Evolutionary conservation across 2,888 invertebrate species (phyloP), one percentile per base, ranked within the genome.

Genomic region (Amaurobius ferox): DNA sequence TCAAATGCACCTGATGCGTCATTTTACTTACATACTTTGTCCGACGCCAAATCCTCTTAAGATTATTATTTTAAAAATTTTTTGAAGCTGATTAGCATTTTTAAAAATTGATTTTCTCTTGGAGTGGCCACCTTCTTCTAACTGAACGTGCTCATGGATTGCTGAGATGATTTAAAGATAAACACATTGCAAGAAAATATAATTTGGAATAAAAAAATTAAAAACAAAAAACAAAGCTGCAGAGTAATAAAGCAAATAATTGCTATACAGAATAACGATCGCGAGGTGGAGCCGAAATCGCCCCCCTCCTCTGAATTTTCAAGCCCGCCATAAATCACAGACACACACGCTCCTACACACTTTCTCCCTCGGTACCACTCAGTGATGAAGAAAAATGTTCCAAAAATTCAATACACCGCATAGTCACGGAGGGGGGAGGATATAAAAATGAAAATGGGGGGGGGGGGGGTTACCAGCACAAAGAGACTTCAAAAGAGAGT

Each of bases 331-430:
- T 85, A 85, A 85, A 85, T 85, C 81, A 85, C 78, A 78, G 66
- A 72, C 73, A 68, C 85, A 44, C 61, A 68, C 73, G 67, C 64
- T 64, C 68, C 61, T 70, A 86, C 86, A 71, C 66, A 86, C 86
- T 85, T 85, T 85, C 83, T 77, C 83, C 77, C 72, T 66, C 40
- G 39, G 19, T 73, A 55, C 80, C 40, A 23, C 70, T 48, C 81
- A 40, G n/a, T 77, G 83, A 85, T 85, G 83, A 85, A 85, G 83
- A 85, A 77, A 85, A 85, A 85, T 85, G 83, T 77, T 66, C 77
- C 66, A 55, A 85, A 85, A 85, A 85, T 78, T 85, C 77, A 85
- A 85, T 85, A 71, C 76, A 64, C 70, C 71, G 44, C 55, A 48
- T 30, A 16, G 67, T 2, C 7, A 64, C 26, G 61, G 66, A n/a